These are phyloP conservation scores for Teleiodes luculella DNA, from an alignment of 2,888 invertebrate genomes.

Conservation along the genomic window DNA sequence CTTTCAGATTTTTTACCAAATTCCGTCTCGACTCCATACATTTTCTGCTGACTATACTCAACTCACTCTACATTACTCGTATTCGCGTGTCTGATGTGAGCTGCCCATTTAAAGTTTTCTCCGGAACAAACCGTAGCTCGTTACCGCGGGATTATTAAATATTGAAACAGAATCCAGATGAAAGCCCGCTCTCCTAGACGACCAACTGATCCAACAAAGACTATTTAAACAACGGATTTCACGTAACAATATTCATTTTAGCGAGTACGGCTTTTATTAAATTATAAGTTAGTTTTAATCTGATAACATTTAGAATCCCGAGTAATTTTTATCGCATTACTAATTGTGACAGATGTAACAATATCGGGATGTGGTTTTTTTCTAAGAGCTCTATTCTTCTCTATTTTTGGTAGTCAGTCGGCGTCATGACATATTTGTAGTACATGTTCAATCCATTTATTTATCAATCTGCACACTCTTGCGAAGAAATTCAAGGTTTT, in stretches of 20 bases:
- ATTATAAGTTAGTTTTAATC: slow-evolving; percentile 6
- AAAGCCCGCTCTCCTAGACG: slow-evolving; percentile 62
- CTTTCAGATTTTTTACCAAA: neutral
- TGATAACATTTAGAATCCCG: too few species aligned
- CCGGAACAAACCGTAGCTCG: slow-evolving; percentile 56
- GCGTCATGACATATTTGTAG: too few species aligned
- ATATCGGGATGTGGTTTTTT: too few species aligned
- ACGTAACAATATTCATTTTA: slow-evolving; percentile 40
- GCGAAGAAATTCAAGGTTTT: too few species aligned
- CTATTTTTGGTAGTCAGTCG: too few species aligned
- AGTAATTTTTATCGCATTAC: neutral
- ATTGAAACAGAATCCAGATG: slow-evolving; percentile 70
- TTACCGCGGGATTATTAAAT: slow-evolving; percentile 76
- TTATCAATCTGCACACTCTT: too few species aligned
- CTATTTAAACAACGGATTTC: slow-evolving; percentile 50
- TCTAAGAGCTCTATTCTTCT: too few species aligned
- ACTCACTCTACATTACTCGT: neutral
- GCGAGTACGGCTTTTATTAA: neutral
- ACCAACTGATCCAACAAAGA: slow-evolving; percentile 56
- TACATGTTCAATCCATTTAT: too few species aligned
- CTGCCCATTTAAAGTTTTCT: slow-evolving; percentile 75
- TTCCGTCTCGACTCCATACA: neutral
- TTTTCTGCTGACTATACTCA: neutral
- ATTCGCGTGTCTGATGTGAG: neutral
- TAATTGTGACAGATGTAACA: slow-evolving; percentile 26